Evolutionary conservation across 2,888 invertebrate genomes (phyloP), one percentile per base, ranked within the genome.

Genomic region (Heliconius hortense): DNA sequence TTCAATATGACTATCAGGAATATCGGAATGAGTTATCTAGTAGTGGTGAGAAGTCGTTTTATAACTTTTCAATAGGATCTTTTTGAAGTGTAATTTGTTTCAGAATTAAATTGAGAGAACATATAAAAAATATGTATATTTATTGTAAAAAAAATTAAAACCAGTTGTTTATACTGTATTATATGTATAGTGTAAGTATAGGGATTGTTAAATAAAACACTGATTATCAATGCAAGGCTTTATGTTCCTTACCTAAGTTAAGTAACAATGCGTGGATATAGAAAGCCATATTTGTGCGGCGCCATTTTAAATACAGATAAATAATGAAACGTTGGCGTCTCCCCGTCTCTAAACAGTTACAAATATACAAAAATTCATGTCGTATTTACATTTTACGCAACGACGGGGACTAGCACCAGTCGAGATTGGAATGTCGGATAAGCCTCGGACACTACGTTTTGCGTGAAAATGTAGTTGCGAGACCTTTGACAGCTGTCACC

Each of bases 211-310:
- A 85, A 90, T 89, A 90, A 90, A 90, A 82, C 77, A 80, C 67
- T 80, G 70, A 78, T 84, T 89, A 92, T 93, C 90, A 92, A 91
- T 91, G 93, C 93, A 90, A 93, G 93, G 92, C 92, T 93, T 93
- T 93, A 88, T 82, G 89, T 89, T 89, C 90, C 88, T 87, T 89
- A 92, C 91, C 92, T 87, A 86, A 89, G 86, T 92, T 78, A 93
- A 93, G 93, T 93, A 93, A 92, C 92, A 88, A 88, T 90, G 92
- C 92, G 88, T 88, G 89, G 84, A 88, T 84, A 83, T 86, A 86
- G 85, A 84, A 86, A 87, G 86, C 87, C 86, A 84, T 76, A 79
- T 84, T 86, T 84, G 86, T 85, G 87, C 85, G 86, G 87, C 87
- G 85, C 82, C 83, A 82, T 84, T 68, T 69, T 83, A 82, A 85